Conservation (phyloP, 2,888 invertebrate genomes). For the Magallana nippona region DNA sequence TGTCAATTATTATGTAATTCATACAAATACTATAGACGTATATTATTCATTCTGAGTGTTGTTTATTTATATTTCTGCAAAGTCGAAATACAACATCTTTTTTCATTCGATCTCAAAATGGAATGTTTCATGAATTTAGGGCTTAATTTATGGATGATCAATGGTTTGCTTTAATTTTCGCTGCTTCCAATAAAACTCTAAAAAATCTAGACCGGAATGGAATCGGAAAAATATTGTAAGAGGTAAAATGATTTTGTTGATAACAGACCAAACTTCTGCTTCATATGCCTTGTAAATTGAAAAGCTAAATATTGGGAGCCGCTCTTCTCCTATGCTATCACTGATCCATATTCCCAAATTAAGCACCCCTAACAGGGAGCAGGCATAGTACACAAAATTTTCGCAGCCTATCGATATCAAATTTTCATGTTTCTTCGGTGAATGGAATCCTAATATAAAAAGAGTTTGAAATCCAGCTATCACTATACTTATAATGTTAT, state of each 20-base stretch:
- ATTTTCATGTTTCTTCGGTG: neutral
- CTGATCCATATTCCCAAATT: neutral
- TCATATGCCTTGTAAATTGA: neutral
- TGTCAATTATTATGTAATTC: no score
- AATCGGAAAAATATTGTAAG: constrained; percentile 2
- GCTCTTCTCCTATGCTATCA: neutral
- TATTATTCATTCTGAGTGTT: no score
- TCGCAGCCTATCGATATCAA: no score
- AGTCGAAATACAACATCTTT: no score
- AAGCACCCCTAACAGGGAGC: neutral
- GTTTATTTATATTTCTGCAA: no score
- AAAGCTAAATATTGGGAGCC: neutral
- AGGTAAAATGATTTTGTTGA: neutral
- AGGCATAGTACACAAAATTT: neutral
- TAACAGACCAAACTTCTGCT: neutral
- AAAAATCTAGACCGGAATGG: neutral
- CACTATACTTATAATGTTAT: neutral
- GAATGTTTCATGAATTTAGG: no score
- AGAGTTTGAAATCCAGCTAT: neutral
- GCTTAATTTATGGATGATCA: no score
- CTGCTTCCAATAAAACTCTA: neutral
- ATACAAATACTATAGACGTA: no score
- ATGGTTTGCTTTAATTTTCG: no score
- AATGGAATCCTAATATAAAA: neutral
- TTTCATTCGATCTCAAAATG: no score